Base-by-base conservation (phyloP, 1,140 invertebrate species). In the Euwallacea similis region DNA sequence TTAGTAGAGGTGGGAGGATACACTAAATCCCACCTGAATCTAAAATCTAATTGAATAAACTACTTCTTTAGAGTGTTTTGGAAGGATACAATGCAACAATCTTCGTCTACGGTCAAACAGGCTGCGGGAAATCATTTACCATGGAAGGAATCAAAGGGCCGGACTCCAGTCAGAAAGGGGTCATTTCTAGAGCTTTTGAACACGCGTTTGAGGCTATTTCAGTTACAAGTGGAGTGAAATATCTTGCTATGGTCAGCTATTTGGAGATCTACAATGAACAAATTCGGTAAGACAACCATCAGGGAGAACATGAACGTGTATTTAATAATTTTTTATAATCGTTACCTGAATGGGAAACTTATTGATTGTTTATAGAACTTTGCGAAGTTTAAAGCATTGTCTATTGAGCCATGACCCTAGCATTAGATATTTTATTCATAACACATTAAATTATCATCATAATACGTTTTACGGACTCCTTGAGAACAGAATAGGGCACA, bases 261-360 rank as follows among this genome's bases (percentile, higher is more conserved):
- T 85, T 97, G 50, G 96, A 98, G 82, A 97, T 97, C 55, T 96
- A 97, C 82, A 97, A 96, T 83, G 94, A 96, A 83, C 91, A 92
- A 79, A 89, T 95, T 66, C 82, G 91, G 54, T 94, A 89, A 33
- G 1, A 4, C 4, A 33, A 2, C 4, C 21, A 33, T 33, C 21
- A 33, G 21, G 21, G 21, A 15, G 56, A 33, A 33, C 21, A 2
- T 33, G 4, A 33, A 1, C 21, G 21, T 4, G 21, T 33, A 33
- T 53, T 53, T 53, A 7, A n/a, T 53, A 11, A 53, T 15, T 11
- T 15, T 9, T 50, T 50, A 4, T n/a, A 53, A 53, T 53, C 8
- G 50, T 9, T 53, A 6, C 50, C 8, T 50, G 13, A 50, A 50
- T 11, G 6, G 8, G 50, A 53, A 53, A 53, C 50, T 15, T 15